phyloP scores from a whole-genome alignment of 2,888 invertebrate genomes.

The Gari tellinella region DNA sequence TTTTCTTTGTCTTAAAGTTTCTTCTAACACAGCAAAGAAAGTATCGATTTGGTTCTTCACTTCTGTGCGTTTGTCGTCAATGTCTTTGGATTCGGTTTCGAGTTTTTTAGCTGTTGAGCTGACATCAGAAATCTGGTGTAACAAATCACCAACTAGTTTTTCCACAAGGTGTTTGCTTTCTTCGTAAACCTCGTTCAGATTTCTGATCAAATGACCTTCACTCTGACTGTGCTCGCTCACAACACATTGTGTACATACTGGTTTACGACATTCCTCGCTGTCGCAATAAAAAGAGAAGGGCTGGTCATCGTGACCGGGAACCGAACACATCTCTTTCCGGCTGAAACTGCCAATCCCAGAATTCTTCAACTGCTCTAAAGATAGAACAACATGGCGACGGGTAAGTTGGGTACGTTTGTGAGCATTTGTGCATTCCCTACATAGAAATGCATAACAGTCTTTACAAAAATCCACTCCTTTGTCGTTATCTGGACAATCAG shows the following conservation, averaged over 20 bases:
- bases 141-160: slow-evolving; percentile 60
- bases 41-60: slow-evolving; percentile 58
- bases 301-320: slow-evolving; percentile 66
- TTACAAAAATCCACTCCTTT: slow-evolving; percentile 62
- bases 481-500: slow-evolving; percentile 66
- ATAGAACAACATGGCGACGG: slow-evolving; percentile 58
- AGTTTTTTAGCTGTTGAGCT: slow-evolving; percentile 57
- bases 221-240: slow-evolving; percentile 63
- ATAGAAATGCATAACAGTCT: slow-evolving; percentile 68
- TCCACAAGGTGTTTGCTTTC: slow-evolving; percentile 63
- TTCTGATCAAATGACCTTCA: slow-evolving; percentile 61
- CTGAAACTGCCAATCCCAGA: slow-evolving; percentile 62
- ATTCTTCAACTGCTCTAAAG: slow-evolving; percentile 59
- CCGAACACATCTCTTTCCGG: slow-evolving; percentile 63
- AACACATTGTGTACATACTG: slow-evolving; percentile 68
- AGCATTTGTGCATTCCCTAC: slow-evolving; percentile 63
- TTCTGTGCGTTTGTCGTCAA: slow-evolving; percentile 50
- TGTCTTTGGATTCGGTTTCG: slow-evolving; percentile 43
- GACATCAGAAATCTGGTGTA: slow-evolving; percentile 58
- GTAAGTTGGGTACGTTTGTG: slow-evolving; percentile 68
- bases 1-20: slow-evolving; percentile 49
- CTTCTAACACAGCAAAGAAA: slow-evolving; percentile 56
- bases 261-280: slow-evolving; percentile 55
- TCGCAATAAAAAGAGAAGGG: slow-evolving; percentile 67
- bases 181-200: slow-evolving; percentile 62